A percentile compares a stretch with the other conserved stretches of the same genome.
Conservation (phyloP, 2,888 invertebrate species). For the Aethes cnicana region DNA sequence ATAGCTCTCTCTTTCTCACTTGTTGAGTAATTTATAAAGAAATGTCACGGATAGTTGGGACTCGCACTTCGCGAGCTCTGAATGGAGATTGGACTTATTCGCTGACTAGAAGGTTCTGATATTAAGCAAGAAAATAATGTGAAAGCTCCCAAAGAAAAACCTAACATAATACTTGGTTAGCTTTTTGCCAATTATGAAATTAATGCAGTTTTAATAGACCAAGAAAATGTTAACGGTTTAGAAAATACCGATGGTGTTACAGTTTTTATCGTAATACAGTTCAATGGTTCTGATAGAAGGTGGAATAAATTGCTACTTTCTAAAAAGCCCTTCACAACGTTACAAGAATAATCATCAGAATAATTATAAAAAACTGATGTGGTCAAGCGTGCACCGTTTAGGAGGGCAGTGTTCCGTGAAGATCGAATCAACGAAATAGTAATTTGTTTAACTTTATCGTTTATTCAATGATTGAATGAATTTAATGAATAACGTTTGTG, state of each 20-base stretch:
- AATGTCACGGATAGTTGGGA: constrained; percentile 27
- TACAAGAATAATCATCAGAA: constrained; percentile 21
- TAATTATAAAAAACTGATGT: constrained; percentile 13
- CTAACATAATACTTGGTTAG: background rate
- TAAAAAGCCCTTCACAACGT: constrained; percentile 27
- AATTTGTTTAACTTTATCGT: too few species aligned
- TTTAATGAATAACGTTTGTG: too few species aligned
- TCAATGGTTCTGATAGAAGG: background rate
- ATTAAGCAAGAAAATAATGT: background rate
- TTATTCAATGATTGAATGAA: background rate
- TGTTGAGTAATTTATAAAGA: constrained; percentile 36
- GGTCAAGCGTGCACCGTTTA: constrained; percentile 15
- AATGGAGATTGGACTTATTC: constrained; percentile 5
- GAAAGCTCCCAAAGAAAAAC: background rate
- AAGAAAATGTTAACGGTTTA: background rate
- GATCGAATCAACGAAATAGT: background rate
- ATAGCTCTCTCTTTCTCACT: constrained; percentile 54
- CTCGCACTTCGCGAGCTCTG: constrained; percentile 6
- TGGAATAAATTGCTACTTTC: constrained; percentile 28
- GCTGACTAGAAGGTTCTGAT: constrained; percentile 8
- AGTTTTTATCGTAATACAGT: constrained; percentile 3
- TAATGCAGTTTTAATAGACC: background rate
- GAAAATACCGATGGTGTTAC: background rate
- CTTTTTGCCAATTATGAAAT: background rate
- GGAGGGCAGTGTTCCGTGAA: constrained; percentile 11